Evolutionary conservation across 64 coral and sea anemone genomes (phyloP).

Genomic region (Montipora sp.): DNA sequence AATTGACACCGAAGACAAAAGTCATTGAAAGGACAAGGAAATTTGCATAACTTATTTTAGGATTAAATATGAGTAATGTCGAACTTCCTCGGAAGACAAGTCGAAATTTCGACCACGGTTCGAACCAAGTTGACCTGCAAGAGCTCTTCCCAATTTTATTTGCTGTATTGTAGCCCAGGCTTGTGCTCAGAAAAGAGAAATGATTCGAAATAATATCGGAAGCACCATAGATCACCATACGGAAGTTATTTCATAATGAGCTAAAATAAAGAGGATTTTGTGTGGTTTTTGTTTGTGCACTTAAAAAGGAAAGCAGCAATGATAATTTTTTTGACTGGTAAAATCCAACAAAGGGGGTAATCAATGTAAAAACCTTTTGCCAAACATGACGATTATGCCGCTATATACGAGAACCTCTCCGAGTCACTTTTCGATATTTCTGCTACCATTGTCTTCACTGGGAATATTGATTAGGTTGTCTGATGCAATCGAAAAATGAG

Average conservation of each 20-base stretch:
- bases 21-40: neutral
- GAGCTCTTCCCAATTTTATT: neutral
- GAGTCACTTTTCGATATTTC: too few relatives aligned
- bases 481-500: too few relatives aligned
- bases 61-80: neutral
- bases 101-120: neutral
- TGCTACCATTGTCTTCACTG: too few relatives aligned
- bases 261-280: neutral
- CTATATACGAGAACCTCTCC: too few relatives aligned
- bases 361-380: too few relatives aligned
- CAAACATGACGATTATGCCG: too few relatives aligned
- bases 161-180: too few relatives aligned
- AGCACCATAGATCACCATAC: neutral
- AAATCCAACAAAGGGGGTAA: neutral
- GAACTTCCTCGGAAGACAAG: neutral
- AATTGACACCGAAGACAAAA: neutral
- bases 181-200: neutral
- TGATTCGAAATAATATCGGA: neutral
- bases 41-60: slow-evolving; percentile 38
- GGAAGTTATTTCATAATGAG: neutral
- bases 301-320: slow-evolving; percentile 35
- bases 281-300: slow-evolving; percentile 34
- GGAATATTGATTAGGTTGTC: too few relatives aligned
- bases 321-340: neutral
- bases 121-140: neutral